These are phyloP conservation scores for Styela clava DNA, from an alignment of 23 tunicate species.

Conservation along the genomic window DNA sequence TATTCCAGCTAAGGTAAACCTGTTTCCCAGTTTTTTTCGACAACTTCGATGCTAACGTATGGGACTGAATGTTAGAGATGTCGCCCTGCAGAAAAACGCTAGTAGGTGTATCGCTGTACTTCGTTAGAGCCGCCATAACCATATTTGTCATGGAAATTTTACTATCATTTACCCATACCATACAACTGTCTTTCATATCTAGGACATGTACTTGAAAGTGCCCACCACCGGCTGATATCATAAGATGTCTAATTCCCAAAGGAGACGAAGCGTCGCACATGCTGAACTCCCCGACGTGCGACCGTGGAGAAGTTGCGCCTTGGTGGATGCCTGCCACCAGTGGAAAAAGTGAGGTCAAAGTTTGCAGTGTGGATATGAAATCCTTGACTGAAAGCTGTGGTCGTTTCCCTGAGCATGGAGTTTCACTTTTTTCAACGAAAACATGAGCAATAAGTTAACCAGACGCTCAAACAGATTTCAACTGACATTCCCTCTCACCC, in stretches of 20 bases:
- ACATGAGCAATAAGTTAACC: no score
- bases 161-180: conserved; percentile 18
- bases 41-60: conserved; percentile 17
- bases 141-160: conserved; percentile 19
- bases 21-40: conserved; percentile 12
- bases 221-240: not conserved
- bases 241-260: conserved; percentile 5
- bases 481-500: no score
- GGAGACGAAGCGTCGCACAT: not conserved
- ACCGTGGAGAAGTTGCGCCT: no score
- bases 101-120: conserved; percentile 1
- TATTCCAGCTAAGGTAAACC: conserved; percentile 17
- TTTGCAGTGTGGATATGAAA: no score
- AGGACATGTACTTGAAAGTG: not conserved
- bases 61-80: not conserved
- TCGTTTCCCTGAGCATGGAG: no score
- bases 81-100: conserved; percentile 14
- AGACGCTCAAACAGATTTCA: no score
- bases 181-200: conserved; percentile 2
- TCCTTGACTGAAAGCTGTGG: no score
- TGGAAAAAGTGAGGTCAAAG: no score
- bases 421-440: no score
- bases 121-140: conserved; percentile 14
- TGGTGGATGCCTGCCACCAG: no score
- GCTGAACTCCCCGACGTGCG: no score